Conservation (phyloP, 2,797 vertebrate species). For the Chloroceryle amazona region DNA sequence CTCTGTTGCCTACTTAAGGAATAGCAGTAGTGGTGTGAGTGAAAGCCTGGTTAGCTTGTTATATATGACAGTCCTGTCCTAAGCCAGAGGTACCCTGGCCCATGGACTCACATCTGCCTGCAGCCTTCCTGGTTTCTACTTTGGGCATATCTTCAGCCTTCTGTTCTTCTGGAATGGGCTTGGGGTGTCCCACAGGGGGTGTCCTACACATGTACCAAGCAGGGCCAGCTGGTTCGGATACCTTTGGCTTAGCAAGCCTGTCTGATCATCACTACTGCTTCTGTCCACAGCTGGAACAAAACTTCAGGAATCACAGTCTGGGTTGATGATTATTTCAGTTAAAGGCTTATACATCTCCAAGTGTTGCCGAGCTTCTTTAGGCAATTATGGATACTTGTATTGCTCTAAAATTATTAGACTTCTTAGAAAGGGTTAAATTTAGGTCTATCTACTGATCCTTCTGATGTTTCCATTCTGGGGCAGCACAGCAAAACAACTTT, state of each 20-base stretch:
- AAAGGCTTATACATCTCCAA: not conserved
- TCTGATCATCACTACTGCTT: not conserved
- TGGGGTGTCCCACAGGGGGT: fast-evolving
- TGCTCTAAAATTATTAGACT: not conserved
- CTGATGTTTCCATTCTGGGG: not conserved
- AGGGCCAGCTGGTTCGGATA: not conserved
- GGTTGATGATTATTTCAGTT: not conserved
- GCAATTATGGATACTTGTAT: not conserved
- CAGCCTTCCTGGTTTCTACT: not conserved
- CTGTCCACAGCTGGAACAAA: not conserved
- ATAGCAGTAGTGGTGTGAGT: not conserved
- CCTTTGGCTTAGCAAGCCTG: not conserved
- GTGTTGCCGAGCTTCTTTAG: not conserved
- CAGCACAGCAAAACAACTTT: not conserved
- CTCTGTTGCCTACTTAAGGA: not conserved
- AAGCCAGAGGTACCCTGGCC: not conserved
- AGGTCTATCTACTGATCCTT: not conserved
- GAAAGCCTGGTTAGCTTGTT: not conserved
- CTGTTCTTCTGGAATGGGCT: not conserved
- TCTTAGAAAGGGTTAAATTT: slow-evolving; percentile 30
- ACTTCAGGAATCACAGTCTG: not conserved
- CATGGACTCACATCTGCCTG: not conserved
- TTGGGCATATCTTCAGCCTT: not conserved
- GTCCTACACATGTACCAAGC: fast-evolving
- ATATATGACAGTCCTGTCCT: not conserved